A percentile compares a stretch with the other conserved stretches of the same genome.
These are phyloP conservation scores for Deroplatys truncata DNA, from an alignment of 2,888 invertebrate species.

Conservation along the genomic window DNA sequence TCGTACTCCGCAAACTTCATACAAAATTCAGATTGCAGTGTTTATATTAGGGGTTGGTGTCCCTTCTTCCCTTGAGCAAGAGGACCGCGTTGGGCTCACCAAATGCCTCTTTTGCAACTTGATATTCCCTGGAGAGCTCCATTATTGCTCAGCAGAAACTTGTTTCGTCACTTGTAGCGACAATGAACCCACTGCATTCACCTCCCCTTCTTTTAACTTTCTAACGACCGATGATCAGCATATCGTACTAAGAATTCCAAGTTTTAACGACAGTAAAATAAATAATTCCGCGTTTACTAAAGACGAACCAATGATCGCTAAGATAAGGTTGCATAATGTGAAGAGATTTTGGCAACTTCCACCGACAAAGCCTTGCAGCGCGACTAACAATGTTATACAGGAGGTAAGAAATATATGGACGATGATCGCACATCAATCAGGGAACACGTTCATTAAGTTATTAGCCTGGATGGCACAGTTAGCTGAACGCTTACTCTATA, in stretches of 20 bases:
- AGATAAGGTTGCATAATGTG: neutral
- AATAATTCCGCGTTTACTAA: neutral
- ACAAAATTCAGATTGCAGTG: conserved; percentile 1
- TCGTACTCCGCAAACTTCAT: neutral
- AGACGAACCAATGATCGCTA: too few relatives aligned
- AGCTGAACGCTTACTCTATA: too few relatives aligned
- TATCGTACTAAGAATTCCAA: neutral
- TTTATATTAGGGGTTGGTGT: neutral
- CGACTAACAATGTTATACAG: too few relatives aligned
- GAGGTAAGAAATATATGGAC: too few relatives aligned
- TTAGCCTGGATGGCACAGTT: too few relatives aligned
- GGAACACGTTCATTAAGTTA: too few relatives aligned
- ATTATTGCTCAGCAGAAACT: neutral
- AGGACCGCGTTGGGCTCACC: neutral
- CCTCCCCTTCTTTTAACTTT: neutral
- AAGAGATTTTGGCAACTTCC: neutral
- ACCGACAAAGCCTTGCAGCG: too few relatives aligned
- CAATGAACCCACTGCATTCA: neutral
- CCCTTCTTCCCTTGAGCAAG: neutral
- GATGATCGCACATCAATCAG: too few relatives aligned
- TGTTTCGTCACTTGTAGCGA: neutral
- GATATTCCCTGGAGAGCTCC: neutral
- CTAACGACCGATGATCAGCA: neutral
- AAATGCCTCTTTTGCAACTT: neutral
- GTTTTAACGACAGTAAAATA: neutral